A percentile compares a stretch with the other conserved stretches of the same genome.
These are phyloP conservation scores for Dryobates pubescens DNA, from an alignment of 2,797 vertebrate genomes.

Conservation along the genomic window DNA sequence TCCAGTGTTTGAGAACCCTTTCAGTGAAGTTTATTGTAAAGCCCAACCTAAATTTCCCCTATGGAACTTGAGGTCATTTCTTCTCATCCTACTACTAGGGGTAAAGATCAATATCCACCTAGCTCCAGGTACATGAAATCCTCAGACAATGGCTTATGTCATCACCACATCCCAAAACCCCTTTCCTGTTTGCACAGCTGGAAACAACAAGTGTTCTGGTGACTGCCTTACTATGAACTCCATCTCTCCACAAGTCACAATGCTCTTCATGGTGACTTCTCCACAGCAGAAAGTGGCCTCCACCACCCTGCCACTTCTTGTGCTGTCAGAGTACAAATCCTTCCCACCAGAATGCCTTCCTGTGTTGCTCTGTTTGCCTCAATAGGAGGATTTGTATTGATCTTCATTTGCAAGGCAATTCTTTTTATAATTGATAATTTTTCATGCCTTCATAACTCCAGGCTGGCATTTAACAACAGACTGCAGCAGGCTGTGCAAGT, in stretches of 20 bases:
- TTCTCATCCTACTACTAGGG: no score
- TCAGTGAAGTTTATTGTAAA: no score
- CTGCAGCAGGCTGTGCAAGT: neutral
- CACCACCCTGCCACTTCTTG: neutral
- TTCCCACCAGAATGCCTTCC: neutral
- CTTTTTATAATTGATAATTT: conserved; percentile 7
- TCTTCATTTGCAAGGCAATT: conserved; percentile 27
- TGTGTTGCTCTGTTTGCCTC: neutral
- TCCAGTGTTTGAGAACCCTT: no score
- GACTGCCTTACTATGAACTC: neutral
- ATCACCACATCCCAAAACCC: neutral
- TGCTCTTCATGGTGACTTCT: neutral
- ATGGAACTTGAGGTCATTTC: no score
- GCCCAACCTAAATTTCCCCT: no score
- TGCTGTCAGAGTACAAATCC: neutral
- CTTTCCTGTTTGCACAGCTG: neutral
- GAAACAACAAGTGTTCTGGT: neutral
- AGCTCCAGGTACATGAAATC: neutral
- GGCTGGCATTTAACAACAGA: conserved; percentile 34
- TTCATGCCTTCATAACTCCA: neutral
- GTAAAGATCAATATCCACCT: no score
- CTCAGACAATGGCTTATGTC: neutral
- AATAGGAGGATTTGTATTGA: neutral
- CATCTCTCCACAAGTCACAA: neutral
- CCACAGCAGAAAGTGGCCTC: neutral